Evolutionary conservation across 2,797 vertebrate species (phyloP), one percentile per base, ranked within the genome.

Genomic region (Sciurus carolinensis): DNA sequence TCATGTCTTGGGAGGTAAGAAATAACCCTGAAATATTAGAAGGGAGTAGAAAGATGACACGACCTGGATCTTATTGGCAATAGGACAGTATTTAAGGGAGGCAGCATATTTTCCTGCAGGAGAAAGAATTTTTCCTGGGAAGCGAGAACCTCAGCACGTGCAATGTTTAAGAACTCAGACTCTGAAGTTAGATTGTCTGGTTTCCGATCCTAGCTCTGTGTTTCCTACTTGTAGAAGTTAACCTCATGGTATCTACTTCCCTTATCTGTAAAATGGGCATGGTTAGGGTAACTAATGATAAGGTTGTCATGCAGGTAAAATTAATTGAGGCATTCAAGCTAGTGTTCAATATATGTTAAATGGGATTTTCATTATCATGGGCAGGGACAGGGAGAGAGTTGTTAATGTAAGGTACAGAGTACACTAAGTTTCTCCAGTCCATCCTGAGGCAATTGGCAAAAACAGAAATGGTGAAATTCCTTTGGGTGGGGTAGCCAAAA

Each of bases 401-500:
- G 30, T 18, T 80, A 85, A 75, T 59, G 62, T 87, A 90, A 94
- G 44, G 20, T 28, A 81, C 39, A 77, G 17, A 83, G 33, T 73
- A 72, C 33, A 72, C 59, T n/a, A 64, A 66, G 42, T 83, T 85
- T 91, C 79, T 91, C 52, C 30, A 87, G 59, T 50, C 39, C 82
- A 67, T 47, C 50, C 69, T 0, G 1, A 93, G 54, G 90, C 54
- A 87, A 81, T 15, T 79, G 86, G 86, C 59, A 93, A 77, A 95
- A 88, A 72, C 12, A 2, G 36, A 95, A 97, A 64, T 64, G 54
- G 86, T 39, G 87, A 79, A 73, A 83, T 80, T 71, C 75, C 64
- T 95, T 77, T 86, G 85, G 62, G 54, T 76, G 24, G 20, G 28
- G 26, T 36, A 83, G 47, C 30, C 52, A 39, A 79, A 92, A 89